Evolutionary conservation across 2,888 invertebrate genomes (phyloP).

Genomic region (Pyrgus malvae): DNA sequence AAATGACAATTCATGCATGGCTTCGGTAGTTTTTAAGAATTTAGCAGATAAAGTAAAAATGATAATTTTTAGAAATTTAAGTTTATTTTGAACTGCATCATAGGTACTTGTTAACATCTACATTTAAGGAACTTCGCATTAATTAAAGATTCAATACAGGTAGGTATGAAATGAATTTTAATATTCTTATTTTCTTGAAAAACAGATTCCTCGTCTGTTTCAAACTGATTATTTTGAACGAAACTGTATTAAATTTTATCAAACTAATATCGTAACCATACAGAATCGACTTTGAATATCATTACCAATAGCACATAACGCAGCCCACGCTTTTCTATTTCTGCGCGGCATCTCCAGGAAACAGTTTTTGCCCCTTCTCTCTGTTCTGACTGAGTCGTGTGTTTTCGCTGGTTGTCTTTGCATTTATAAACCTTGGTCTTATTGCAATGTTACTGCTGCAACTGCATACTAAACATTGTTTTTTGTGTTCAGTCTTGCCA

Average conservation of each 20-base stretch:
- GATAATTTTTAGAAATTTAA: too few species aligned
- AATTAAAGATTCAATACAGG: too few species aligned
- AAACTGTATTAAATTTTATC: neutral
- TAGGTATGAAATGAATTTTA: too few species aligned
- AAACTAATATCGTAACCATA: neutral
- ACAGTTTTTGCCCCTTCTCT: conserved; percentile 10
- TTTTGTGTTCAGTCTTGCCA: neutral
- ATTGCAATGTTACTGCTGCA: neutral
- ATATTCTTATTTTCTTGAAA: too few species aligned
- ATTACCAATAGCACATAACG: conserved; percentile 2
- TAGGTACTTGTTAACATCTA: too few species aligned
- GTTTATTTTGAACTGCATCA: too few species aligned
- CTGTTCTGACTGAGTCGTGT: conserved; percentile 2
- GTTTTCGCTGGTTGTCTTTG: neutral
- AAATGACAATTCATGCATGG: too few species aligned
- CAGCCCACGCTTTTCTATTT: conserved; percentile 20
- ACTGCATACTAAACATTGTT: conserved; percentile 9
- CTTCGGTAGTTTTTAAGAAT: too few species aligned
- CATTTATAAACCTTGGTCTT: conserved; percentile 13
- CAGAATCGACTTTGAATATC: neutral
- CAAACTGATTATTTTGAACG: too few species aligned
- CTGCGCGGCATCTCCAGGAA: conserved; percentile 16
- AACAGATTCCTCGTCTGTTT: too few species aligned
- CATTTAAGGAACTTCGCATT: too few species aligned
- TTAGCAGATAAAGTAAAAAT: too few species aligned